A percentile compares a stretch with the other conserved stretches of the same genome.
phyloP scores from a whole-genome alignment of 2,113 vertebrate species.

The Microcebus murinus region DNA sequence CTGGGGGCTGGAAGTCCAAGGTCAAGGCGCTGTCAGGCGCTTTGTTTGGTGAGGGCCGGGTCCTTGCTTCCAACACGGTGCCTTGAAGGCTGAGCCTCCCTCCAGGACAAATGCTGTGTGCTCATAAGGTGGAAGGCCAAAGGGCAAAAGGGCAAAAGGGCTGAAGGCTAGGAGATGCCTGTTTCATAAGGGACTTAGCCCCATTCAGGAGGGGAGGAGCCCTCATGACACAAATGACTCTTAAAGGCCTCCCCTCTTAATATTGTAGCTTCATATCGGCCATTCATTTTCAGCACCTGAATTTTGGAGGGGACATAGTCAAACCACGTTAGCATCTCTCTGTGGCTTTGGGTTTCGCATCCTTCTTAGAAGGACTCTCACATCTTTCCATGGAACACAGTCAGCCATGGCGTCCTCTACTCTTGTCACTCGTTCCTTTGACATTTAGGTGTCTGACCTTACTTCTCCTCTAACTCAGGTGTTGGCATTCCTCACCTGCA shows the following conservation, averaged over 20 bases:
- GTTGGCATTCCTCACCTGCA: too few species aligned
- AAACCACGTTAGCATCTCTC: neutral
- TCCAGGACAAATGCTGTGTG: rapidly evolving
- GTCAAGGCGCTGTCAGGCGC: neutral
- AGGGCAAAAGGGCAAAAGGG: too few species aligned
- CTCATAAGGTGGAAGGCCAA: rapidly evolving
- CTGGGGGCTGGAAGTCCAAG: neutral
- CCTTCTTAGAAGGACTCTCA: neutral
- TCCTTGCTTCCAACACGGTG: neutral
- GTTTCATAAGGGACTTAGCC: neutral
- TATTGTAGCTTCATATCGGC: neutral
- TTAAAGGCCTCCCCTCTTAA: rapidly evolving
- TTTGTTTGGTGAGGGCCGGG: rapidly evolving
- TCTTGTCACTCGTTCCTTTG: neutral
- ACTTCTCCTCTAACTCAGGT: neutral
- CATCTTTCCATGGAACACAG: too few species aligned
- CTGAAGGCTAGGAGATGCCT: neutral
- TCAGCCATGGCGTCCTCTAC: neutral
- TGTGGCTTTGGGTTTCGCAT: rapidly evolving
- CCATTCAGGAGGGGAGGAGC: neutral
- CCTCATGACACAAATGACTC: too few species aligned
- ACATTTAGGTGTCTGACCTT: neutral
- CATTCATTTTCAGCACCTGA: too few species aligned
- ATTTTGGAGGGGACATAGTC: neutral
- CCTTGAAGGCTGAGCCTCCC: rapidly evolving